Percentiles rank a stretch among this genome's conserved stretches.
Evolutionary conservation across 2,797 vertebrate species (phyloP).

Genomic region (Notoglanidium macrostoma): DNA sequence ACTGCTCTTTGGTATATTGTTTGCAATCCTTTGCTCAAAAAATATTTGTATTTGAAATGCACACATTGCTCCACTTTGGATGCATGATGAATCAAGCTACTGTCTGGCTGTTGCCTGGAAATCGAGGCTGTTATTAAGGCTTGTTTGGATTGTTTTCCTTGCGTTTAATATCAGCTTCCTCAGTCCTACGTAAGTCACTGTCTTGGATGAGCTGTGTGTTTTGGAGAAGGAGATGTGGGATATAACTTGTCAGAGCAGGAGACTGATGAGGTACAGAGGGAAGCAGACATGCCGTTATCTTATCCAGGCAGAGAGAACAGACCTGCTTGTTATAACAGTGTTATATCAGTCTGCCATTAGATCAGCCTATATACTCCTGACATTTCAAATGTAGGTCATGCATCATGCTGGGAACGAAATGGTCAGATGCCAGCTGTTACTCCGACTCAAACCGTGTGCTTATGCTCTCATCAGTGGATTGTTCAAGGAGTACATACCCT

Average conservation of each 20-base stretch:
- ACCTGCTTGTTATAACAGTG: neutral
- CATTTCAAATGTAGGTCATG: slow-evolving; percentile 33
- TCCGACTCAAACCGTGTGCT: neutral
- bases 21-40: neutral
- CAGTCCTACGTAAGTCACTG: neutral
- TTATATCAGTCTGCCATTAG: slow-evolving; percentile 5
- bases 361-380: slow-evolving; percentile 18
- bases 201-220: slow-evolving; percentile 14
- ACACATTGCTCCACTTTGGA: neutral
- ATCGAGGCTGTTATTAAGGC: slow-evolving; percentile 22
- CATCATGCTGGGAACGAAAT: neutral
- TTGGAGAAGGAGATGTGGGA: slow-evolving; percentile 2
- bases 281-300: slow-evolving; percentile 25
- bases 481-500: neutral
- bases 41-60: neutral
- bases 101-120: slow-evolving; percentile 16
- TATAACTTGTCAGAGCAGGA: slow-evolving; percentile 1
- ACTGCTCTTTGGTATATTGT: neutral
- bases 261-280: neutral
- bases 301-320: neutral
- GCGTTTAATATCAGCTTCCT: slow-evolving; percentile 23
- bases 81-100: neutral
- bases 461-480: neutral
- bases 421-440: slow-evolving; percentile 14
- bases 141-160: slow-evolving; percentile 24